Evolutionary conservation across 2,888 invertebrate species (phyloP), one percentile per base, ranked within the genome.

Genomic region (Loripinus fragilis): DNA sequence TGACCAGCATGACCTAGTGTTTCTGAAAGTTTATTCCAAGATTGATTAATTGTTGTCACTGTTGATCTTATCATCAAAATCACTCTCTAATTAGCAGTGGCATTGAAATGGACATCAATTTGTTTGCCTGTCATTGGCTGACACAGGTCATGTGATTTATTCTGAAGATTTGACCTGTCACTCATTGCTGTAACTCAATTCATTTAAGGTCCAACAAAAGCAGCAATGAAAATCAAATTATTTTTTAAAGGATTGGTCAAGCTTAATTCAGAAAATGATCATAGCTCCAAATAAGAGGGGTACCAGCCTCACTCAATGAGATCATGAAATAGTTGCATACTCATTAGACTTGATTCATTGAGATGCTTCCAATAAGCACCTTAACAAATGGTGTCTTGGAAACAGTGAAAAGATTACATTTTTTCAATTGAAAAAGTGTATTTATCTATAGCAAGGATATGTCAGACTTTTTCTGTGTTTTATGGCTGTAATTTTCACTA

Each of bases 51-150:
- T 33, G 60, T 60, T 30, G 60, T 20, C 60, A 20, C 30, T 60
- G 60, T 30, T 60, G 60, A 60, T 60, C 60, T 60, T 60, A 60
- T 60, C 60, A 60, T 60, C 2, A 60, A 20, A 60, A 60, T 60
- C 60, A 60, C 60, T 20, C 60, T 60, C 33, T 60, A 60, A 60
- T 60, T 60, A 28, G 60, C 60, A 60, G 30, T 60, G 60, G 60
- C 60, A 60, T 10, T 60, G 60, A 60, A 60, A 60, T 60, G 60
- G 33, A 60, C 60, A 60, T 60, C 60, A 17, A 60, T 30, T 60
- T 60, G 33, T 28, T 33, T 60, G 33, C 60, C 30, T 60, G 60
- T 60, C 60, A 60, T 60, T 60, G 60, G 60, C 1, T 30, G 60
- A 60, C 60, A 60, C 23, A 60, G 60, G 60, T 60, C 33, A 60